Evolutionary conservation across 2,113 vertebrate genomes (phyloP), one percentile per base, ranked within the genome.

Genomic region (Ondatra zibethicus): DNA sequence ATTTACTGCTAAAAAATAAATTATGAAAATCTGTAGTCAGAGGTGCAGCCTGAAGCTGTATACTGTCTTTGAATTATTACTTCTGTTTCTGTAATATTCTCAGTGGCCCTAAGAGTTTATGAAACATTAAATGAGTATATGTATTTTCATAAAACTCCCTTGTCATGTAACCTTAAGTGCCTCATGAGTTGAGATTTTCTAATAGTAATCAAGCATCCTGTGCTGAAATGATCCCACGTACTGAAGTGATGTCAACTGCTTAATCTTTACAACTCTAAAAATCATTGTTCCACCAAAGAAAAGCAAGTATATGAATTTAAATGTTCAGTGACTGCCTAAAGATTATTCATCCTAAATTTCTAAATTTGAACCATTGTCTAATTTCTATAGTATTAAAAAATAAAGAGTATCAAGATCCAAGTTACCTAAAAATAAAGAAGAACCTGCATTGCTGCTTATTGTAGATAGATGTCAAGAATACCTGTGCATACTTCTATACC

Each of bases 31-130:
- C 63, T 88, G 12, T n/a, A 85, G 73, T 70, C 39, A 63, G 76
- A 93, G 23, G 29, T 70, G 66, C 29, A 39, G 29, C 27, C 68
- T 61, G 50, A 39, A 36, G 3, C 72, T 77, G 11, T 65, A 45
- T 3, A 50, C 17, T 75, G 61, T 52, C 66, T 97, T 93, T 93
- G 47, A 93, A 80, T 52, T 25, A 75, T 52, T 25, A 75, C 63
- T 78, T 29, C n/a, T 75, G 27, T 92, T 95, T 96, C 80, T 89
- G 3, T 27, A 81, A 36, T 91, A 86, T 72, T 95, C 58, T 88
- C 82, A n/a, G 1, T 58, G 75, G 33, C 42, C 36, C 45, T 72
- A 58, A 89, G 65, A 70, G n/a, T 47, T 80, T 93, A 66, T 27
- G 50, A 93, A 81, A 97, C 50, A 31, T 12, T 78, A 89, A 91